These are phyloP conservation scores for Antidorcas marsupialis DNA, from an alignment of 2,113 vertebrate genomes.

Conservation along the genomic window DNA sequence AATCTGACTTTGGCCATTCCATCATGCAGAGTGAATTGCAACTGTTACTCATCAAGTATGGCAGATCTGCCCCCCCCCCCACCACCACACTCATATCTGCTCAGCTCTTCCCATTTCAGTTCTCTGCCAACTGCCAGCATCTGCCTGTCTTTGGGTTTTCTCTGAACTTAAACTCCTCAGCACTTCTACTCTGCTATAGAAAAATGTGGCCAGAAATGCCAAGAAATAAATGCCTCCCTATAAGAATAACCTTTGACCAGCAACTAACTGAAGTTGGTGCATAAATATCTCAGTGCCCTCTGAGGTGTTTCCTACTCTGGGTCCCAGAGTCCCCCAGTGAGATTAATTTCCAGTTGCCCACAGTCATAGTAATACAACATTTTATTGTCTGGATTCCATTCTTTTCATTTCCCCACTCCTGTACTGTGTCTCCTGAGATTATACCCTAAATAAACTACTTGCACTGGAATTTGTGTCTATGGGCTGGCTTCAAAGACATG, in stretches of 20 bases:
- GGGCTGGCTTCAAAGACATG: background rate
- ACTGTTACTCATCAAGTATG: background rate
- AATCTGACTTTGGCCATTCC: background rate
- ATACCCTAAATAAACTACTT: background rate
- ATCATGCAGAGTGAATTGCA: background rate
- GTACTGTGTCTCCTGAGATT: background rate
- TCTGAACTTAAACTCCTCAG: background rate
- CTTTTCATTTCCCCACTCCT: background rate
- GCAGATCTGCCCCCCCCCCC: background rate
- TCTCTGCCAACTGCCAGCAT: background rate
- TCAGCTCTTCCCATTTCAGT: background rate
- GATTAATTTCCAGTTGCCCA: background rate
- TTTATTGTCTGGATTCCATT: background rate
- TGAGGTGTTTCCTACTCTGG: background rate
- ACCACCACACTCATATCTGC: background rate
- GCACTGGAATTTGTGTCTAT: background rate
- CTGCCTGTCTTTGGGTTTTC: background rate
- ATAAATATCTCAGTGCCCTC: background rate
- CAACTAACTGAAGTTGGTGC: background rate
- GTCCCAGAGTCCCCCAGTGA: background rate
- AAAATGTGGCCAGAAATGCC: background rate
- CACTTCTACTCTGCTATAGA: background rate
- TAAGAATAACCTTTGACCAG: background rate
- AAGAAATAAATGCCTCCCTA: background rate
- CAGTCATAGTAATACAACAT: background rate